Evolutionary conservation across 2,888 invertebrate genomes (phyloP).

Genomic region (Villa cingulata): DNA sequence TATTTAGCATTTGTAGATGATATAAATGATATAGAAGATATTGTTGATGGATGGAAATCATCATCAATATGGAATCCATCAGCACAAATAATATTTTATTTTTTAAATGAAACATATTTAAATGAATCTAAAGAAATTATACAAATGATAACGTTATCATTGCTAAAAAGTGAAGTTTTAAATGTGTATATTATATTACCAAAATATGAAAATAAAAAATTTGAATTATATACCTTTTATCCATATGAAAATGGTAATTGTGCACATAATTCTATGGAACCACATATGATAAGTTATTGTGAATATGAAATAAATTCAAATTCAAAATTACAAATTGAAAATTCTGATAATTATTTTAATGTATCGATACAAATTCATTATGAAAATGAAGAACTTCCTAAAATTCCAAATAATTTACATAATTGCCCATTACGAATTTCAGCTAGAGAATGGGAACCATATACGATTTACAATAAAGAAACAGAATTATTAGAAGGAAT

Average conservation of each 20-base stretch:
- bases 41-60: conserved; percentile 24
- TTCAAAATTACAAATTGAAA: not conserved
- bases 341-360: not conserved
- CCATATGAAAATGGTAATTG: conserved; percentile 32
- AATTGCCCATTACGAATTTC: conserved; percentile 28
- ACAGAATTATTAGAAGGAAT: conserved; percentile 20
- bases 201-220: conserved; percentile 21
- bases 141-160: conserved; percentile 24
- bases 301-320: conserved; percentile 10
- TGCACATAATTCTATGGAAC: conserved; percentile 16
- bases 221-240: conserved; percentile 26
- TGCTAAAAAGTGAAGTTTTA: conserved; percentile 27
- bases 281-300: conserved; percentile 24
- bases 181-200: conserved; percentile 31
- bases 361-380: not conserved
- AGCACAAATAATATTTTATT: conserved; percentile 30
- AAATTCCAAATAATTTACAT: conserved; percentile 29
- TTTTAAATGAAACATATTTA: conserved; percentile 18
- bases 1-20: conserved; percentile 28
- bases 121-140: conserved; percentile 23
- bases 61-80: conserved; percentile 32
- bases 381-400: conserved; percentile 17
- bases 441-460: conserved; percentile 31
- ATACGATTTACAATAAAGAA: conserved; percentile 19
- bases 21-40: conserved; percentile 26